Evolutionary conservation across 1,140 invertebrate species (phyloP).

Genomic region (Sesamia nonagrioides): DNA sequence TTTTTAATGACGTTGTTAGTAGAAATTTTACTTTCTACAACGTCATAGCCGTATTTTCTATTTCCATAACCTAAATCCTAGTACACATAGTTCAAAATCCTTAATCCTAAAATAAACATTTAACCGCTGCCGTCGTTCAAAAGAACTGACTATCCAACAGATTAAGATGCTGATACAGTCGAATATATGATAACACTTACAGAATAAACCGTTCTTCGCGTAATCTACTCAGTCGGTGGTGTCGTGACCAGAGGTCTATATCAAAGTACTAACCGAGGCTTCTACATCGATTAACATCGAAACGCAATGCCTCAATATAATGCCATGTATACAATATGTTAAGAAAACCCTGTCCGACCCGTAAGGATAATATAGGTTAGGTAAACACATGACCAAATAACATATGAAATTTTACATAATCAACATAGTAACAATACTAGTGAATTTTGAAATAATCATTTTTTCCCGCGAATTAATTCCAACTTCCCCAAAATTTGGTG

Average conservation of each 20-base stretch:
- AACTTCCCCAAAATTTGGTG: too few relatives aligned
- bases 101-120: conserved; percentile 46
- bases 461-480: too few relatives aligned
- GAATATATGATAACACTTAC: conserved; percentile 34
- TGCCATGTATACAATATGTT: too few relatives aligned
- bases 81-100: conserved; percentile 13
- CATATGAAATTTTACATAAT: too few relatives aligned
- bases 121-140: conserved; percentile 31
- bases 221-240: conserved; percentile 48
- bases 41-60: not conserved
- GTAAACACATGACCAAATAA: too few relatives aligned
- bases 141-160: conserved; percentile 2
- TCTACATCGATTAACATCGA: not conserved
- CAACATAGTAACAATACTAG: too few relatives aligned
- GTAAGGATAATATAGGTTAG: too few relatives aligned
- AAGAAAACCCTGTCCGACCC: too few relatives aligned
- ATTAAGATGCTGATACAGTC: conserved; percentile 37
- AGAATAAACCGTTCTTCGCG: conserved; percentile 21
- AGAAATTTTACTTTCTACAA: conserved; percentile 23
- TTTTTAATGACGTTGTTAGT: not conserved
- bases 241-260: conserved; percentile 5
- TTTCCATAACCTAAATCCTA: not conserved
- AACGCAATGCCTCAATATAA: too few relatives aligned
- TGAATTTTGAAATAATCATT: too few relatives aligned
- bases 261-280: conserved; percentile 10